Conservation (phyloP, 2,888 invertebrate genomes). For the Deroplatys truncata region DNA sequence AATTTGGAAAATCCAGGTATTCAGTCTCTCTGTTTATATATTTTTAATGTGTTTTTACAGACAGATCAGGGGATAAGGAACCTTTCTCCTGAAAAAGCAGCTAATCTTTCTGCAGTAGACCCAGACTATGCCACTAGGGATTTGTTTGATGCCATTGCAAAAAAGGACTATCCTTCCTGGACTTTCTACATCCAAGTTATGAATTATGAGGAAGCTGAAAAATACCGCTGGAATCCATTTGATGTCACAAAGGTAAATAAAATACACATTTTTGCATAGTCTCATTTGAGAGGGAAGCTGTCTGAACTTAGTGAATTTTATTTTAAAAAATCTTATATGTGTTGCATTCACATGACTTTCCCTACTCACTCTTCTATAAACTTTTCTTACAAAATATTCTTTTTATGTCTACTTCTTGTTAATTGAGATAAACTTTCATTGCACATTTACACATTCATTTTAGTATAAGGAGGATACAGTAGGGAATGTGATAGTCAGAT, state of each 20-base stretch:
- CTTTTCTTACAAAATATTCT: not conserved
- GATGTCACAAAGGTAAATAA: constrained; percentile 75
- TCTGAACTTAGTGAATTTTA: not conserved
- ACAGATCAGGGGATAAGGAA: not conserved
- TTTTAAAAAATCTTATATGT: not conserved
- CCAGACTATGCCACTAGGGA: not conserved
- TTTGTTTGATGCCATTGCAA: constrained; percentile 54
- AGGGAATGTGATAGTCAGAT: too few relatives aligned
- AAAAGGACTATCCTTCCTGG: constrained; percentile 57
- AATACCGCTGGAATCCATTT: constrained; percentile 81
- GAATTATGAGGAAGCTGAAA: constrained; percentile 82
- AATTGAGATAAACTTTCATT: too few relatives aligned
- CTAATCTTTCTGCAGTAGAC: not conserved
- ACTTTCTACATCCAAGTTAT: constrained; percentile 82
- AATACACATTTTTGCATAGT: not conserved
- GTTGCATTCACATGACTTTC: too few relatives aligned
- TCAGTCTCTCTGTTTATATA: too few relatives aligned
- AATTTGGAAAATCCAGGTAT: too few relatives aligned
- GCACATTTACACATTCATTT: not conserved
- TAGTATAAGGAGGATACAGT: too few relatives aligned
- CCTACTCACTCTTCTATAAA: too few relatives aligned
- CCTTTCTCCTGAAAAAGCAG: not conserved
- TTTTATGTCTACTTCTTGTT: not conserved
- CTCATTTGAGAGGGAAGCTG: too few relatives aligned
- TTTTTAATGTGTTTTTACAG: not conserved